Evolutionary conservation across 2,888 invertebrate genomes (phyloP), one percentile per base, ranked within the genome.

Genomic region (Leptinotarsa tumamoca): DNA sequence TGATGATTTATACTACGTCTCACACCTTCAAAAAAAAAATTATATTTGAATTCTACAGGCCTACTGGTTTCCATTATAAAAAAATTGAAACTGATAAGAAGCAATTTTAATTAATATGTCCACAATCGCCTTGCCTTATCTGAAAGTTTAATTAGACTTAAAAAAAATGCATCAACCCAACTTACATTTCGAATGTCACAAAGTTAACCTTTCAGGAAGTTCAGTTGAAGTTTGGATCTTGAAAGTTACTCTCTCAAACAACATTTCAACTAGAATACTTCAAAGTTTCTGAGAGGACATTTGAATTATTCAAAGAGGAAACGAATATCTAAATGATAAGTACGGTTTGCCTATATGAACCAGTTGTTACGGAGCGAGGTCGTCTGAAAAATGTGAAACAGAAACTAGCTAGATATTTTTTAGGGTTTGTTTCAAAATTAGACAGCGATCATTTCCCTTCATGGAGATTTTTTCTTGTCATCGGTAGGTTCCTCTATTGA

Each of bases 141-240:
- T 56, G 10, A 69, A 56, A 69, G 14, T 27, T 69, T 33, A 15
- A 58, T 58, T 17, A 23, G 14, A 18, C 68, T 52, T 27, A 50
- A 58, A 70, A 73, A 43, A 76, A 76, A 54, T 52, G 13, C 23
- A 67, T 51, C 61, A 56, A 72, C 61, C n/a, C 56, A 68, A 50
- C 72, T 63, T 23, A n/a, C 33, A 58, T 70, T 67, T 70, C 23
- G 61, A 69, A 72, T 73, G 70, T 72, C 63, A 50, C 61, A 43
- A 66, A 75, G 75, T 75, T 56, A 72, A 72, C 58, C 51, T 61
- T 51, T 61, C n/a, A 54, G 76, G 67, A 69, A 76, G 51, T 56
- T 50, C 52, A 27, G 50, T 10, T 13, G 58, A 67, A 58, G 67
- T 58, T 76, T 73, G 61, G 67, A 27, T 69, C 54, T 52, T 49